A percentile compares a stretch with the other conserved stretches of the same genome.
Conservation (phyloP, 1,140 invertebrate genomes). For the Lordiphosa stackelbergi region DNA sequence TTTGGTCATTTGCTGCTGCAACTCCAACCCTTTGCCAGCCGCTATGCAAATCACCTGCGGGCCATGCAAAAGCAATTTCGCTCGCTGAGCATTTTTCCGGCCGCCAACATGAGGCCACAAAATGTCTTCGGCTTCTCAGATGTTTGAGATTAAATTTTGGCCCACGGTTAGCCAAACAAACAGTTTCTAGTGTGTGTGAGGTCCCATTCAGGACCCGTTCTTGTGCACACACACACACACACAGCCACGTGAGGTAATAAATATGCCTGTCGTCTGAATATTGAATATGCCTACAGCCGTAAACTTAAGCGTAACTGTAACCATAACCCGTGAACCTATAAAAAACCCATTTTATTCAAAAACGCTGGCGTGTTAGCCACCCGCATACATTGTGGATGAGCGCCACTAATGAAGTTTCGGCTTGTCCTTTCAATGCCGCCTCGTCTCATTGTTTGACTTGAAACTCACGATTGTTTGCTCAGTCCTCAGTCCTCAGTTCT, state of each 20-base stretch:
- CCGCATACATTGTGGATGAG: conserved; percentile 51
- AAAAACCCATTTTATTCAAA: conserved; percentile 4
- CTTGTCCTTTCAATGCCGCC: conserved; percentile 58
- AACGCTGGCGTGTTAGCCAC: background rate
- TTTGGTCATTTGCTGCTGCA: conserved; percentile 1
- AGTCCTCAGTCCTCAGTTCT: no score
- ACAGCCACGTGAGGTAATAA: conserved; percentile 38
- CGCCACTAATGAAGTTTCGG: conserved; percentile 68
- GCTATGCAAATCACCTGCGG: conserved; percentile 57
- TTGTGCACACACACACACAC: no score
- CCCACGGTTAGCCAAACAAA: conserved; percentile 54
- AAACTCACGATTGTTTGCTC: conserved; percentile 62
- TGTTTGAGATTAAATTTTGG: conserved; percentile 69
- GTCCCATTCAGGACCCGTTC: background rate
- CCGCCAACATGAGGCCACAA: conserved; percentile 33
- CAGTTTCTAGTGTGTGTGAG: conserved; percentile 53
- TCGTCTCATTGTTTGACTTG: conserved; percentile 71
- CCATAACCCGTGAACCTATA: conserved; percentile 19
- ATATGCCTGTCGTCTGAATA: conserved; percentile 61
- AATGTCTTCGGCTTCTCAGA: conserved; percentile 61
- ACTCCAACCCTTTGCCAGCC: background rate
- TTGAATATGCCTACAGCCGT: conserved; percentile 58
- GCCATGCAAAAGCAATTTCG: conserved; percentile 62
- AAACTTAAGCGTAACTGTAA: conserved; percentile 37
- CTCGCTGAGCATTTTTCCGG: conserved; percentile 30